Base-by-base conservation (phyloP, 2,888 invertebrate species). In the Auanema freiburgensis region DNA sequence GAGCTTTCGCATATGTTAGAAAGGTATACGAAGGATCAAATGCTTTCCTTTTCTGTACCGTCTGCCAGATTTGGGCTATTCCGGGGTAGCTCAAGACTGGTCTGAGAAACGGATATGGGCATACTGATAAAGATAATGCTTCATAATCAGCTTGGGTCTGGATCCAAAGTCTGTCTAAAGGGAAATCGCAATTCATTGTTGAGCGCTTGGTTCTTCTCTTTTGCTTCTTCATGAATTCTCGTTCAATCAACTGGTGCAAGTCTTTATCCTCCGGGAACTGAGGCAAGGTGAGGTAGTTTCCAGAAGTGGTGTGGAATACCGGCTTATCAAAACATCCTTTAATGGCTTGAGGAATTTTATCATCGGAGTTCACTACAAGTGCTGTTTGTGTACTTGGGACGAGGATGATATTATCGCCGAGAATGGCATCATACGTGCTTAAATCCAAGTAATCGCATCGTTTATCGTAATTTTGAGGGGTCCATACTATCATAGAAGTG, bases 231-330 rank as follows among this genome's bases (percentile, higher is more conserved):
- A n/a, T n/a, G 46, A 21, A 21, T 8, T 46, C 16, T 46, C 46
- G 46, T 46, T 46, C 16, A 6, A 18, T 46, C 4, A 46, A 5
- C 16, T 5, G 21, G n/a, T 21, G 21, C 3, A 24, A 6, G n/a
- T n/a, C 23, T 23, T 18, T 52, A 12, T 21, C 23, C 4, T 3
- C 23, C 3, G 24, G 52, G 23, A 52, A 24, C 4, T 52, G 21
- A n/a, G 52, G 52, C n/a, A 52, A 11, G n/a, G 23, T 23, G n/a
- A 52, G 2, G 21, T 21, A 24, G 24, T 18, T 52, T 52, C 52
- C 52, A 21, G 21, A 21, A 18, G 52, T 52, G 18, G 52, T 52
- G 23, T 24, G 16, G 5, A 18, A 21, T 5, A 52, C 24, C n/a
- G 16, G 18, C 21, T 21, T 3, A 6, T 6, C 11, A 10, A 52